phyloP scores from a whole-genome alignment of 2,113 vertebrate genomes.

The Lepisosteus osseus region DNA sequence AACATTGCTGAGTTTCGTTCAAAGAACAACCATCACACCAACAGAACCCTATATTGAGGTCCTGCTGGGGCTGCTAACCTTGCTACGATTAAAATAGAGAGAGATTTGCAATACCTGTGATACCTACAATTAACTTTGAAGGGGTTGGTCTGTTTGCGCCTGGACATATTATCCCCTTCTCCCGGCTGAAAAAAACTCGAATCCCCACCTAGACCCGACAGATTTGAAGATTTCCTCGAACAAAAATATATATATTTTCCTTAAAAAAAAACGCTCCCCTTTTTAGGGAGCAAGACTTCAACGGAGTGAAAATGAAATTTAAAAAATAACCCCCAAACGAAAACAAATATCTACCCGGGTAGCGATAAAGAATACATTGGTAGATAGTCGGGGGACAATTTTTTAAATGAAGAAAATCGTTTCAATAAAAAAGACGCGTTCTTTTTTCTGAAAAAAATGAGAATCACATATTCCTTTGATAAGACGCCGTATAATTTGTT shows the following conservation, averaged over 20 bases:
- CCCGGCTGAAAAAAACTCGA: constrained; percentile 40
- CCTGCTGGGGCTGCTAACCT: background rate
- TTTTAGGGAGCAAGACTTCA: constrained; percentile 7
- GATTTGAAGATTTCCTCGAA: constrained; percentile 24
- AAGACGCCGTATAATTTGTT: background rate
- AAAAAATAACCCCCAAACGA: constrained; percentile 18
- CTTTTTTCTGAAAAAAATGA: background rate
- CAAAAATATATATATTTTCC: constrained; percentile 40
- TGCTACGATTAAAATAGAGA: constrained; percentile 26
- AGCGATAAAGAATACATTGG: constrained; percentile 27
- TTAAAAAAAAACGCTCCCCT: constrained; percentile 17
- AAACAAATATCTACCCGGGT: constrained; percentile 22
- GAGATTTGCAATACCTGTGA: constrained; percentile 49
- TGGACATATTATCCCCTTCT: constrained; percentile 70
- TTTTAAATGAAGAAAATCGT: constrained; percentile 2
- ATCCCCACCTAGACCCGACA: constrained; percentile 48
- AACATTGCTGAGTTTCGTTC: background rate
- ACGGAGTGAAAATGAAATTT: constrained; percentile 13
- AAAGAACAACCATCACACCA: background rate
- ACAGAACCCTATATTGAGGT: background rate
- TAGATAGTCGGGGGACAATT: constrained; percentile 6
- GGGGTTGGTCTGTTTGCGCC: constrained; percentile 75
- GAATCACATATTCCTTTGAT: constrained; percentile 42
- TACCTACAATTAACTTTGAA: constrained; percentile 81
- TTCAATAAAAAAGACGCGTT: background rate